Evolutionary conservation across 2,888 invertebrate species (phyloP).

Genomic region (Macrosoma leucophasiata): DNA sequence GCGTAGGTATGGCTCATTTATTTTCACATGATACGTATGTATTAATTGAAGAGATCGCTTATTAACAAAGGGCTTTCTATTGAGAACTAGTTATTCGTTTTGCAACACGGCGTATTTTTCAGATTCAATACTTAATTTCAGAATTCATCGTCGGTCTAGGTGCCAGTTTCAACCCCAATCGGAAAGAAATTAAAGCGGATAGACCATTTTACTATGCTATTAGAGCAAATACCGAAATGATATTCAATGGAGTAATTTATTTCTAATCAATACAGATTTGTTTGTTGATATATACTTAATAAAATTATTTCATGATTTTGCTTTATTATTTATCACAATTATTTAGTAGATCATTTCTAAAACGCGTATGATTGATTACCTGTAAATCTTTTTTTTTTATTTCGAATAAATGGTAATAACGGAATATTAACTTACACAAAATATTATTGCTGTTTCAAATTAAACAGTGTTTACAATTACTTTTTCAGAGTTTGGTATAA

Average conservation of each 20-base stretch:
- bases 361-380: not conserved
- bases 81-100: no score
- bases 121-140: no score
- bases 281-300: not conserved
- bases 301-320: not conserved
- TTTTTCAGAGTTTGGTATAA: conserved; percentile 10
- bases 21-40: no score
- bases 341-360: not conserved
- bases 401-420: not conserved
- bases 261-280: not conserved
- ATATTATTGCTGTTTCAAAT: not conserved
- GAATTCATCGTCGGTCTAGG: no score
- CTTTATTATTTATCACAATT: not conserved
- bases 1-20: no score
- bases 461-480: not conserved
- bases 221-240: conserved; percentile 6
- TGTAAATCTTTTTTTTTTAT: not conserved
- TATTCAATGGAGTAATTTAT: conserved; percentile 21
- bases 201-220: conserved; percentile 22
- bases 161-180: no score
- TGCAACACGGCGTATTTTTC: no score
- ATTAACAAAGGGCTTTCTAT: no score
- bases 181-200: conserved; percentile 15
- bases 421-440: not conserved
- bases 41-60: no score